phyloP scores from a whole-genome alignment of 2,797 vertebrate species.

The Sparus aurata region DNA sequence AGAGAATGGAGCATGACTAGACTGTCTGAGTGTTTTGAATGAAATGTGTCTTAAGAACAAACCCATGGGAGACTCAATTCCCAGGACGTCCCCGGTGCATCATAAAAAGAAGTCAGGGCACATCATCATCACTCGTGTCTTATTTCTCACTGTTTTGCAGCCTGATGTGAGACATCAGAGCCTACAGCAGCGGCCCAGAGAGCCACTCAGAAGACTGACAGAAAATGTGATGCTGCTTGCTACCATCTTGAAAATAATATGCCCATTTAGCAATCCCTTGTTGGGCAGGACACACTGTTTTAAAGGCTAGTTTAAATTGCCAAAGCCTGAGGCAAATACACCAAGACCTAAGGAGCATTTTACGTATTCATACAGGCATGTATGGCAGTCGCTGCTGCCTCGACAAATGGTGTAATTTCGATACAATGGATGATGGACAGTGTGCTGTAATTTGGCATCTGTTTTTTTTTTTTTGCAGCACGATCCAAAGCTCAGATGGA shows the following conservation, averaged over 20 bases:
- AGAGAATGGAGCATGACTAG: conserved; percentile 61
- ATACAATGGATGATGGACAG: conserved; percentile 60
- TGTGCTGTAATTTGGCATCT: conserved; percentile 62
- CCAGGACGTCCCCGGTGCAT: conserved; percentile 76
- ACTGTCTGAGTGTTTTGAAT: conserved; percentile 70
- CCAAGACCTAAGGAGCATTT: conserved; percentile 49
- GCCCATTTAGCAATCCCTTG: conserved; percentile 60
- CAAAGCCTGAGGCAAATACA: conserved; percentile 59
- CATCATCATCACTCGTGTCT: conserved; percentile 81
- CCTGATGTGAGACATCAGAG: conserved; percentile 76
- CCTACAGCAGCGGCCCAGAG: conserved; percentile 68
- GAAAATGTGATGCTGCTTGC: conserved; percentile 55
- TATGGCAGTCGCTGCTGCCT: conserved; percentile 28
- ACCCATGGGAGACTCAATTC: conserved; percentile 71
- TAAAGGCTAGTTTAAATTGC: conserved; percentile 52
- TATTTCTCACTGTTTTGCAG: conserved; percentile 74
- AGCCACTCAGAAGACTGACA: conserved; percentile 62
- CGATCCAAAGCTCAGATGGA: conserved; percentile 39
- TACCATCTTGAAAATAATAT: conserved; percentile 67
- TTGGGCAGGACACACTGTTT: conserved; percentile 57
- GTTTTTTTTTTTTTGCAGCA: conserved; percentile 40
- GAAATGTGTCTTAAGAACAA: conserved; percentile 74
- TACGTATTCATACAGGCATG: conserved; percentile 33
- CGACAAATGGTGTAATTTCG: conserved; percentile 48
- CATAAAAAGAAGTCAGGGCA: conserved; percentile 78